Conservation (phyloP, 1,140 invertebrate species). For the Eurosta solidaginis region DNA sequence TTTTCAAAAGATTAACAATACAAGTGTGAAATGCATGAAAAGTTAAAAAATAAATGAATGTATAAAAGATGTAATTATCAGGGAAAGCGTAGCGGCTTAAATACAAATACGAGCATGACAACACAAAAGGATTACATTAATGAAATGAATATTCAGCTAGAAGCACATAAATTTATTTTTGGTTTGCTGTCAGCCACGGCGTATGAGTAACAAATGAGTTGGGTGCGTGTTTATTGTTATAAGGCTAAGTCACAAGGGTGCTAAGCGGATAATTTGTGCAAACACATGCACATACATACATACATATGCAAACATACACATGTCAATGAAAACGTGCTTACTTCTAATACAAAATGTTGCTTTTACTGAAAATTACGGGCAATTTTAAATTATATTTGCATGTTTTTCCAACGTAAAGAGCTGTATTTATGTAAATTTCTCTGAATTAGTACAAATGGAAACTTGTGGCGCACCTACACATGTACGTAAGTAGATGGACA, state of each 20-base stretch:
- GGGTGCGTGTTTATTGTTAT: no score
- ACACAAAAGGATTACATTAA: slow-evolving; percentile 23
- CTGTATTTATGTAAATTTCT: neutral
- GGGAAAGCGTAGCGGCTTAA: neutral
- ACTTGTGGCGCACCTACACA: neutral
- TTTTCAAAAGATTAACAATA: no score
- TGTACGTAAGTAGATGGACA: no score
- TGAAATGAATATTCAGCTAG: neutral
- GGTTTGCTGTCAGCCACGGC: neutral
- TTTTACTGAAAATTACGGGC: slow-evolving; percentile 30
- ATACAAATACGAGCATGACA: neutral
- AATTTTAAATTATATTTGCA: slow-evolving; percentile 31
- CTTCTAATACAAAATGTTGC: neutral
- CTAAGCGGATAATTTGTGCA: neutral
- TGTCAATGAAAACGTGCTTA: neutral
- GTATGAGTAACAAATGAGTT: neutral
- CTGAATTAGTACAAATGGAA: neutral
- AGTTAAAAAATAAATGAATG: no score
- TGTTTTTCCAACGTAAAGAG: neutral
- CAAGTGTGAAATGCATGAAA: no score
- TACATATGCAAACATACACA: neutral
- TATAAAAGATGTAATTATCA: neutral
- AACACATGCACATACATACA: neutral
- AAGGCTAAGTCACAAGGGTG: neutral
- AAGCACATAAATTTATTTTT: neutral